Percentiles rank a stretch among this genome's conserved stretches.
Evolutionary conservation across 2,888 invertebrate species (phyloP).

Genomic region (Acanthosepion pharaonis): DNA sequence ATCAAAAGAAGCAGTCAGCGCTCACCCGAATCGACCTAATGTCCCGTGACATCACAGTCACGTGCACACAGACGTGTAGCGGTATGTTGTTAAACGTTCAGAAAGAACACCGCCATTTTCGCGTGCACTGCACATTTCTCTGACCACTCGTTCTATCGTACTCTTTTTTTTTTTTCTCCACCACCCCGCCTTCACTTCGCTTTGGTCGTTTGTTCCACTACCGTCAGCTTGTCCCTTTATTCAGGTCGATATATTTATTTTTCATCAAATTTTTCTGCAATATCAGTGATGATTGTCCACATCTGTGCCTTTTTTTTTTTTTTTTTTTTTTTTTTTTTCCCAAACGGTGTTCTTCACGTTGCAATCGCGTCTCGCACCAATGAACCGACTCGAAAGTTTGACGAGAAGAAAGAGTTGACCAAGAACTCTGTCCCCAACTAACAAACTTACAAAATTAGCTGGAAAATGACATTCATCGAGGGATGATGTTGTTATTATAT

Average conservation of each 20-base stretch:
- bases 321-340: neutral
- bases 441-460: neutral
- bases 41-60: slow-evolving; percentile 9
- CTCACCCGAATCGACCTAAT: slow-evolving; percentile 33
- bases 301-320: neutral
- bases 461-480: neutral
- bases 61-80: neutral
- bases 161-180: neutral
- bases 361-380: neutral
- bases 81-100: neutral
- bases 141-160: neutral
- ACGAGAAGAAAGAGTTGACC: neutral
- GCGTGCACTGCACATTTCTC: neutral
- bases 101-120: neutral
- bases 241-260: neutral
- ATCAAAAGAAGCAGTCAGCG: neutral
- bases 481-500: neutral
- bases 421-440: neutral
- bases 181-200: neutral
- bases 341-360: neutral
- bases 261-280: neutral
- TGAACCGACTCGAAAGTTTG: neutral
- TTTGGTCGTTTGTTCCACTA: neutral
- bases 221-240: slow-evolving; percentile 11
- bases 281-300: neutral